A percentile compares a stretch with the other conserved stretches of the same genome.
These are phyloP conservation scores for Drosophila hamatofila DNA, from an alignment of 2,888 invertebrate genomes.

Conservation along the genomic window DNA sequence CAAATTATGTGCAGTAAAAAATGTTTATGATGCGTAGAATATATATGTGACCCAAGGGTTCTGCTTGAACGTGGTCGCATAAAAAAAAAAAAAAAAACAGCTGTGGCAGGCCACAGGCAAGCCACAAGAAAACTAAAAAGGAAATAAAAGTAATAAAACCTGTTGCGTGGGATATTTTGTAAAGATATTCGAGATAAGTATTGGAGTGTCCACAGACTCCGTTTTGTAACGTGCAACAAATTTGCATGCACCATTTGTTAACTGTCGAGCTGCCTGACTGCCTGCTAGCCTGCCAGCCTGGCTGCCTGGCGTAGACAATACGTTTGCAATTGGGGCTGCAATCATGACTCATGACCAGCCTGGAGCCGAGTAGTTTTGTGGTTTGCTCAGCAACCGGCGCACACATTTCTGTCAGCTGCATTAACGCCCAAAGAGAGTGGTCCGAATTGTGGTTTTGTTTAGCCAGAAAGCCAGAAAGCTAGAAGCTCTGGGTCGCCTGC, in stretches of 20 bases:
- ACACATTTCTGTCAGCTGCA: conserved; percentile 47
- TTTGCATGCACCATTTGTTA: conserved; percentile 59
- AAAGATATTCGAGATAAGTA: conserved; percentile 17
- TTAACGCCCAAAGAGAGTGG: conserved; percentile 24
- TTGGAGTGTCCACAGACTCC: conserved; percentile 32
- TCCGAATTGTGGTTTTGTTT: conserved; percentile 39
- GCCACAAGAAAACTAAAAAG: conserved; percentile 1
- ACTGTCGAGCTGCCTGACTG: conserved; percentile 43
- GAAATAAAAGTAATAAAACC: conserved; percentile 50
- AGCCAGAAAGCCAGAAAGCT: conserved; percentile 12
- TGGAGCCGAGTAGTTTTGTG: conserved; percentile 29
- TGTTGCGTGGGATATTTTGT: conserved; percentile 74
- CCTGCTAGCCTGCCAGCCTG: background rate
- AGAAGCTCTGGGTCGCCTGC: conserved; percentile 18
- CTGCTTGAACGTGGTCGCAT: conserved; percentile 18
- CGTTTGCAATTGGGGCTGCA: conserved; percentile 41
- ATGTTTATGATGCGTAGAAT: conserved; percentile 57
- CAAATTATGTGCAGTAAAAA: conserved; percentile 63
- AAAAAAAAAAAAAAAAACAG: conserved; percentile 34
- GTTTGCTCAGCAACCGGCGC: conserved; percentile 28
- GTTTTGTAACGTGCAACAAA: conserved; percentile 54
- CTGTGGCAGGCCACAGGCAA: conserved; percentile 13
- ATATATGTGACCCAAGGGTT: conserved; percentile 36
- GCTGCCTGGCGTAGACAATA: conserved; percentile 31
- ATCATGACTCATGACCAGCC: conserved; percentile 50